Conservation (phyloP, 1,140 invertebrate genomes). For the Archivesica marissinica region DNA sequence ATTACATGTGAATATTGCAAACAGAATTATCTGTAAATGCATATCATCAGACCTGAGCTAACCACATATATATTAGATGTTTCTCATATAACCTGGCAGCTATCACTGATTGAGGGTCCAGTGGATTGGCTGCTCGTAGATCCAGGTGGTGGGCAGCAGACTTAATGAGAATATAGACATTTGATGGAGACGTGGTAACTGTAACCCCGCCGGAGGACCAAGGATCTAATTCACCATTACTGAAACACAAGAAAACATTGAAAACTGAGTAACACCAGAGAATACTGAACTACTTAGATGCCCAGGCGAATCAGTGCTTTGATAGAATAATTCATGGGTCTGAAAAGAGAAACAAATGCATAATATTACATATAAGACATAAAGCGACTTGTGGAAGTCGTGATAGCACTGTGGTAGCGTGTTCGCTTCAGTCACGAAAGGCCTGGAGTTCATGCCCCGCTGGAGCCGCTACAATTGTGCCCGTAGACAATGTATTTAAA, state of each 20-base stretch:
- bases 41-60: constrained; percentile 41
- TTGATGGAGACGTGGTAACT: constrained; percentile 87
- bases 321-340: too few relatives aligned
- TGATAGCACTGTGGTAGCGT: too few relatives aligned
- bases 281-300: too few relatives aligned
- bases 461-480: too few relatives aligned
- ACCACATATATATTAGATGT: constrained; percentile 88
- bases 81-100: constrained; percentile 89
- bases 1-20: too few relatives aligned
- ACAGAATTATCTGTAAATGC: neutral
- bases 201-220: constrained; percentile 97
- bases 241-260: constrained; percentile 80
- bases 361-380: too few relatives aligned
- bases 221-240: constrained; percentile 96
- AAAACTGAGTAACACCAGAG: neutral
- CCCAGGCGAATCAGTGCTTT: too few relatives aligned
- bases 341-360: too few relatives aligned
- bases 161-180: constrained; percentile 90
- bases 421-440: too few relatives aligned
- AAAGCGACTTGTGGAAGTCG: too few relatives aligned
- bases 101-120: constrained; percentile 90
- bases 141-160: constrained; percentile 97
- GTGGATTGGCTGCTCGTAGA: constrained; percentile 88
- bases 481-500: too few relatives aligned
- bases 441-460: too few relatives aligned